A percentile compares a stretch with the other conserved stretches of the same genome.
Evolutionary conservation across 2,888 invertebrate species (phyloP).

Genomic region (Sialis lutaria): DNA sequence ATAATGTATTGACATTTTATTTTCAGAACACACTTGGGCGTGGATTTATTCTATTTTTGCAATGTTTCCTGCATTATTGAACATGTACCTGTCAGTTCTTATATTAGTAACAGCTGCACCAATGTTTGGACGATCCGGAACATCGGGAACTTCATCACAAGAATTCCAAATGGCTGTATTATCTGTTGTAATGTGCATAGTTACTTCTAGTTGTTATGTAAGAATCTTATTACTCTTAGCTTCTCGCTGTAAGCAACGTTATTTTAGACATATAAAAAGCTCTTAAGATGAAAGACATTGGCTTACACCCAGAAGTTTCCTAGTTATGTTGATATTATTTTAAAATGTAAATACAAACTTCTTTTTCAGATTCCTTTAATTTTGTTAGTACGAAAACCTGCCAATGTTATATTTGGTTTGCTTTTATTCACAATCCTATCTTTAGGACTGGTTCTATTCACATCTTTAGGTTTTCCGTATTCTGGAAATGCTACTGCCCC

Average conservation of each 20-base stretch:
- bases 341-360: background rate
- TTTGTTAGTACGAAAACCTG: background rate
- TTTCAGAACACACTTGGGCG: conserved; percentile 1
- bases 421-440: background rate
- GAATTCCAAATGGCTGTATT: background rate
- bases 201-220: background rate
- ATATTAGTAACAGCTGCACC: background rate
- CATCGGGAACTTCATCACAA: background rate
- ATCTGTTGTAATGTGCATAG: background rate
- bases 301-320: background rate
- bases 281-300: no score
- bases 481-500: background rate
- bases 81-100: background rate
- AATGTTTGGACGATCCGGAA: conserved; percentile 1
- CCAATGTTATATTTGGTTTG: background rate
- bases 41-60: background rate
- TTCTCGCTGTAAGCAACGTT: no score
- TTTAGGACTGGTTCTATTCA: background rate
- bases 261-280: no score
- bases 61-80: background rate
- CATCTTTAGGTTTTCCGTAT: background rate
- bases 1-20: background rate
- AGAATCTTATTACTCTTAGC: background rate
- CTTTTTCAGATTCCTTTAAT: background rate
- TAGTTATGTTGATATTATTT: background rate